phyloP scores from a whole-genome alignment of 2,113 vertebrate species.

The Opisthocomus hoazin region DNA sequence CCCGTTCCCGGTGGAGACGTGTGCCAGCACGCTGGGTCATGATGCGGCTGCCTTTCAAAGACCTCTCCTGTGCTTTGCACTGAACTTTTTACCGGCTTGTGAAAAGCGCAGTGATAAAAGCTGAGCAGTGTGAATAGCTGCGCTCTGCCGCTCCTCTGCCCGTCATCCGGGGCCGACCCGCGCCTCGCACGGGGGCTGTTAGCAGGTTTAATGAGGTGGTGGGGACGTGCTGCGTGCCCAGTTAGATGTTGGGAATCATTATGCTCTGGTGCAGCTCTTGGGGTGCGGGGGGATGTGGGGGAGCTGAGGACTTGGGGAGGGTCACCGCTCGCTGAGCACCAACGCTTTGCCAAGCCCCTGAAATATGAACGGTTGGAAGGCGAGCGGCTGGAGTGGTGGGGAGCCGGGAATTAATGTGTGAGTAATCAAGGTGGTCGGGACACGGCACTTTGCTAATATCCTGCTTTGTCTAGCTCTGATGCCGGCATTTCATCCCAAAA shows the following conservation, averaged over 20 bases:
- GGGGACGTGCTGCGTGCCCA: not conserved
- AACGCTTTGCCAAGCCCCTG: not conserved
- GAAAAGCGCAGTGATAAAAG: conserved; percentile 30
- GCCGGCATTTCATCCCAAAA: conserved; percentile 10
- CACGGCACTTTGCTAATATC: not conserved
- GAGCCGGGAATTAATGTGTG: not conserved
- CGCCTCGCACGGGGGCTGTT: rapidly evolving
- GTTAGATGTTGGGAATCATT: not conserved
- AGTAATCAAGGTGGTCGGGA: rapidly evolving
- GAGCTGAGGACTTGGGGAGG: not conserved
- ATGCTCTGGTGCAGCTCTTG: not conserved
- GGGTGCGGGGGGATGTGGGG: not conserved
- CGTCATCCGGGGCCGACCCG: not conserved
- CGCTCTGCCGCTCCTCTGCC: not conserved
- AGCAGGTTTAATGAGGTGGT: not conserved
- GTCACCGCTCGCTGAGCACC: not conserved
- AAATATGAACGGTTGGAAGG: not conserved
- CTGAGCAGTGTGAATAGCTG: not conserved
- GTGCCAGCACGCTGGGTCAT: not conserved
- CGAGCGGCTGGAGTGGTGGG: not conserved
- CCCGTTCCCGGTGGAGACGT: not conserved
- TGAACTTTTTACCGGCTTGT: conserved; percentile 13
- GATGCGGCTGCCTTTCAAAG: not conserved
- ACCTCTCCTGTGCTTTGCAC: conserved; percentile 9
- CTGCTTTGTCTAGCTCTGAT: not conserved